Conservation (phyloP, 37 sponge, comb jelly and placozoan genomes). For the Halichondria panicea region DNA sequence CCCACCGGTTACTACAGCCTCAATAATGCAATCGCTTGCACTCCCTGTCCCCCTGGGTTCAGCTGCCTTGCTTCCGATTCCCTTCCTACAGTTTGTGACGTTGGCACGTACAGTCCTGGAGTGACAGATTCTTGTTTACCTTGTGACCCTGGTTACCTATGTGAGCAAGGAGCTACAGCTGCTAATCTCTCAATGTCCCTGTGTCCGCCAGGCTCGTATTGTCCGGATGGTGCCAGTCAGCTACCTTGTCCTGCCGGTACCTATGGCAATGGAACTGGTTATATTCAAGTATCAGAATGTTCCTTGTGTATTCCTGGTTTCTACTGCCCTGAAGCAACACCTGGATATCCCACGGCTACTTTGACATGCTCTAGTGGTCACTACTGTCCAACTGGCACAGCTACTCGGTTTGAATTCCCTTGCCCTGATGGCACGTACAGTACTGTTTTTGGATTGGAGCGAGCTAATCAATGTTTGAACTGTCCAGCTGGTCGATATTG, state of each 20-base stretch:
- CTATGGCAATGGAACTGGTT: slow-evolving; percentile 5
- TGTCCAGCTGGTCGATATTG: slow-evolving; percentile 12
- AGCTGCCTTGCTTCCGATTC: background rate
- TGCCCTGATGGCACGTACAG: slow-evolving; percentile 11
- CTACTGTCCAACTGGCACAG: background rate
- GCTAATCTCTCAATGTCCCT: background rate
- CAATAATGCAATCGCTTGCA: background rate
- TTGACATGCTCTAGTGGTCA: slow-evolving; percentile 5
- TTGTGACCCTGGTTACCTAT: background rate
- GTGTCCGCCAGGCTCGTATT: slow-evolving; percentile 9
- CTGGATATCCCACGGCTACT: background rate
- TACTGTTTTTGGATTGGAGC: background rate
- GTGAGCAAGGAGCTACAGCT: background rate
- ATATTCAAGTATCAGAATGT: background rate
- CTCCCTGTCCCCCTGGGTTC: slow-evolving; percentile 12
- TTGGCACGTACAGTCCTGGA: background rate
- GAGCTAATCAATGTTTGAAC: slow-evolving; percentile 7
- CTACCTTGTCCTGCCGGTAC: slow-evolving; percentile 11
- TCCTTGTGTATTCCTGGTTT: slow-evolving; percentile 4
- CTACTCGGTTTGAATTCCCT: slow-evolving; percentile 2
- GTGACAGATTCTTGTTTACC: background rate
- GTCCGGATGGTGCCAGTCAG: slow-evolving; percentile 2
- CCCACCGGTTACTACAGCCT: background rate
- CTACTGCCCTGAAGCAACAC: slow-evolving; percentile 12
- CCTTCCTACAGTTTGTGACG: background rate